Evolutionary conservation across 2,797 vertebrate genomes (phyloP).

Genomic region (Lemur catta): DNA sequence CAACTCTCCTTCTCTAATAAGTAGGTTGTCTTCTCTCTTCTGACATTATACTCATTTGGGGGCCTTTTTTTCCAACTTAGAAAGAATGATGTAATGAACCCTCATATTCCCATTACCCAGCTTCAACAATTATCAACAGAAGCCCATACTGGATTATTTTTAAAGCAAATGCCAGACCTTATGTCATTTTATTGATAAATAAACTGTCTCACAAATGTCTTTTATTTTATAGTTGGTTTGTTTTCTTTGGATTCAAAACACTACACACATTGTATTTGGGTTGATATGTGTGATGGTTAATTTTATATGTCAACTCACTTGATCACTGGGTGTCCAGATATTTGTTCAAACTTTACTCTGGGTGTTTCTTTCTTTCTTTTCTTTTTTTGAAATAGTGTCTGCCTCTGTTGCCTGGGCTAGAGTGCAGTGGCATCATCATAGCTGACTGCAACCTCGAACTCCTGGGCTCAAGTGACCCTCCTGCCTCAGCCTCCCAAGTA

Average conservation of each 20-base stretch:
- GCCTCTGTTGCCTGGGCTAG: too few relatives aligned
- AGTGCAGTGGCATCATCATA: too few relatives aligned
- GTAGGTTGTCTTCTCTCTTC: neutral
- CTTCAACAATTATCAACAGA: neutral
- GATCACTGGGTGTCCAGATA: too few relatives aligned
- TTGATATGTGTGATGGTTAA: conserved; percentile 4
- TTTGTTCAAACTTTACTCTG: neutral
- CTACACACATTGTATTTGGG: neutral
- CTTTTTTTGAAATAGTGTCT: too few relatives aligned
- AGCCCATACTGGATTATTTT: neutral
- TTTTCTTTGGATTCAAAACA: neutral
- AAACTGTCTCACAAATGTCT: neutral
- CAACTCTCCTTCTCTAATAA: neutral
- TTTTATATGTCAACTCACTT: neutral
- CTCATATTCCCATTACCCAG: neutral
- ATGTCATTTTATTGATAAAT: conserved; percentile 12
- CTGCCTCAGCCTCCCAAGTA: too few relatives aligned
- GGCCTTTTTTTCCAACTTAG: neutral
- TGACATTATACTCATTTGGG: neutral
- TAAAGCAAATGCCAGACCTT: conserved; percentile 1
- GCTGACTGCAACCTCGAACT: too few relatives aligned
- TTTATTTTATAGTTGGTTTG: neutral
- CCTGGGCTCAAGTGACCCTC: too few relatives aligned
- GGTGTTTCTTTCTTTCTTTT: neutral
- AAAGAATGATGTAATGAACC: conserved; percentile 10